Percentiles rank a stretch among this genome's conserved stretches.
phyloP scores from a whole-genome alignment of 30 jellyfish, hydroid and myxozoan genomes.

The Hydra vulgaris region DNA sequence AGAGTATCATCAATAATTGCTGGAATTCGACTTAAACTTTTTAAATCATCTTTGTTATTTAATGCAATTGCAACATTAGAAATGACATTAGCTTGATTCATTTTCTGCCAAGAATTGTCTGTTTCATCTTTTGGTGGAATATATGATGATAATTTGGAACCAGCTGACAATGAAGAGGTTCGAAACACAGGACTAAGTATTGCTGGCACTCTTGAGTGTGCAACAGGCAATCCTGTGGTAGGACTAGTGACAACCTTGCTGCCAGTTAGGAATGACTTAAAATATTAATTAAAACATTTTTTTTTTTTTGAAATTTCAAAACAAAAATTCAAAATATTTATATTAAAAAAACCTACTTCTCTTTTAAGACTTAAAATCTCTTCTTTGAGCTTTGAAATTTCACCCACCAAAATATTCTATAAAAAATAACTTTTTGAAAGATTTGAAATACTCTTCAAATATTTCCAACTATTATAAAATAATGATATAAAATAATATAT shows the following conservation, averaged over 20 bases:
- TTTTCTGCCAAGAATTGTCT: constrained; percentile 43
- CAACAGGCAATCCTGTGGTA: not conserved
- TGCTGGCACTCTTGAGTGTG: not conserved
- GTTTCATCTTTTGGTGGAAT: not conserved
- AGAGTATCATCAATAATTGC: constrained; percentile 41
- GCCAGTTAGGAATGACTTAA: not conserved
- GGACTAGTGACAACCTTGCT: not conserved
- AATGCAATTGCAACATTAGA: constrained; percentile 52
- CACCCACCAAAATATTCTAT: not conserved
- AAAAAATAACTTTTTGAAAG: no score
- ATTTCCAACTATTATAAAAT: no score
- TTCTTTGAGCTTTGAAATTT: not conserved
- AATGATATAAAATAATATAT: no score
- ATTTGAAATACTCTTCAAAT: no score
- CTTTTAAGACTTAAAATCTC: not conserved
- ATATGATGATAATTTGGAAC: not conserved
- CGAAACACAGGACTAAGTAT: not conserved
- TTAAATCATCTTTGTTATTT: constrained; percentile 27
- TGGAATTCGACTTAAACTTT: constrained; percentile 26
- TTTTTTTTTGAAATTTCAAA: not conserved
- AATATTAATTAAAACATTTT: no score
- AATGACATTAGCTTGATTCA: constrained; percentile 62
- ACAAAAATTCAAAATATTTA: no score
- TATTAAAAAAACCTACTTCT: not conserved
- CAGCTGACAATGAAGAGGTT: not conserved